These are phyloP conservation scores for Cladorhizidae sp. DNA, from an alignment of 37 sponge, comb jelly and placozoan genomes.

Conservation along the genomic window DNA sequence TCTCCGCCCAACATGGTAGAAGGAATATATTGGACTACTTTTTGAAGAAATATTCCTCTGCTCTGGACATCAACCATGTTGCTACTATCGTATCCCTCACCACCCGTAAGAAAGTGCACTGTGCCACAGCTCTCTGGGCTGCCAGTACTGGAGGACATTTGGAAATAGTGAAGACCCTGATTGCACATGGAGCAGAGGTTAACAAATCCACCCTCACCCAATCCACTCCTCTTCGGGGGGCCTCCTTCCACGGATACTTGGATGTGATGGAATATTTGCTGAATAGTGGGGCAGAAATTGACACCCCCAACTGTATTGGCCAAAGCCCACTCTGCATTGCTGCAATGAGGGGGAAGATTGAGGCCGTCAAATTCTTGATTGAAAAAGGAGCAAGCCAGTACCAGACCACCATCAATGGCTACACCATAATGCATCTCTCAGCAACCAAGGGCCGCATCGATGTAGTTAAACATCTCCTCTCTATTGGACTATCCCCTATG, in stretches of 20 bases:
- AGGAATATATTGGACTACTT: constrained; percentile 55
- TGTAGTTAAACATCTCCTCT: constrained; percentile 68
- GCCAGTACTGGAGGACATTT: constrained; percentile 78
- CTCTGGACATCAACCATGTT: constrained; percentile 57
- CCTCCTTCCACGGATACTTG: constrained; percentile 83
- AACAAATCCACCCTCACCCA: constrained; percentile 79
- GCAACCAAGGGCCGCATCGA: constrained; percentile 84
- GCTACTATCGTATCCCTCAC: constrained; percentile 74
- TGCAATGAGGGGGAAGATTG: constrained; percentile 69
- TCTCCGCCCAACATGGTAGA: constrained; percentile 71
- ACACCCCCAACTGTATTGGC: constrained; percentile 87
- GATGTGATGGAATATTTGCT: constrained; percentile 73
- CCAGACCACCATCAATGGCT: constrained; percentile 81
- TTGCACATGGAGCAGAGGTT: constrained; percentile 74
- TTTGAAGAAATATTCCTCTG: constrained; percentile 11
- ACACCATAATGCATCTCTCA: constrained; percentile 80
- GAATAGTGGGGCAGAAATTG: constrained; percentile 71
- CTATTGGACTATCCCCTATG: constrained; percentile 42
- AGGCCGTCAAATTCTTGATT: constrained; percentile 73
- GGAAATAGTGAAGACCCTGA: constrained; percentile 74
- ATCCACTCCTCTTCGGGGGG: constrained; percentile 86
- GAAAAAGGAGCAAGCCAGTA: constrained; percentile 65
- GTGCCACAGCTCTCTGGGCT: constrained; percentile 92
- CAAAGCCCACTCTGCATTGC: constrained; percentile 89
- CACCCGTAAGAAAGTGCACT: constrained; percentile 81